phyloP scores from a whole-genome alignment of 2,888 invertebrate genomes.

The Electrophaes corylata region DNA sequence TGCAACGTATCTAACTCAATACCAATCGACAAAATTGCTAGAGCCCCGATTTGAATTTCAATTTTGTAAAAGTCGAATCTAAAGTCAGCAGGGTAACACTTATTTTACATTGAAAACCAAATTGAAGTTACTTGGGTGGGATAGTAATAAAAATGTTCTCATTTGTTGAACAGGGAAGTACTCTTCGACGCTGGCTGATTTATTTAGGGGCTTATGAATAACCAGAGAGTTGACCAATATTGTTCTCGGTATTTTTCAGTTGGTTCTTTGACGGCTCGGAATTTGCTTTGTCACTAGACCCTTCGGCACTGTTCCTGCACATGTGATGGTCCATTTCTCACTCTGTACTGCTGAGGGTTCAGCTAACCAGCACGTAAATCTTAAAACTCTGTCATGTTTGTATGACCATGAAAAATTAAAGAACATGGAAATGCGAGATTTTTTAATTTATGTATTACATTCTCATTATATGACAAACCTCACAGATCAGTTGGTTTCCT shows the following conservation, averaged over 20 bases:
- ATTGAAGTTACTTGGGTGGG: not conserved
- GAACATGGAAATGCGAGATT: too few relatives aligned
- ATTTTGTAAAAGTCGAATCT: not conserved
- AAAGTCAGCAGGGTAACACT: not conserved
- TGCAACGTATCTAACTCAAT: not conserved
- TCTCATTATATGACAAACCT: too few relatives aligned
- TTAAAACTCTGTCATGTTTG: too few relatives aligned
- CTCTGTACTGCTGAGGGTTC: not conserved
- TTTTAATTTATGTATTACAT: too few relatives aligned
- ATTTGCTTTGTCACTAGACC: not conserved
- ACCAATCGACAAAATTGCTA: not conserved
- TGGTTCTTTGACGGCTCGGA: not conserved
- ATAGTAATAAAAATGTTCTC: constrained; percentile 19
- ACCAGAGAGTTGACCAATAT: not conserved
- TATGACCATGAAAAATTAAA: too few relatives aligned
- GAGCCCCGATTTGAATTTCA: not conserved
- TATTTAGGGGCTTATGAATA: constrained; percentile 14
- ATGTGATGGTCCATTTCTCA: not conserved
- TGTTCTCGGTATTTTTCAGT: constrained; percentile 1
- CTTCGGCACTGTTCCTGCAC: not conserved
- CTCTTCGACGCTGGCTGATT: constrained; percentile 17
- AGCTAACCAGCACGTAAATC: not conserved
- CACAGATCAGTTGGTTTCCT: too few relatives aligned
- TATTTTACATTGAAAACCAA: not conserved
- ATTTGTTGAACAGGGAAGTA: constrained; percentile 18